Evolutionary conservation across 1,140 invertebrate species (phyloP), one percentile per base, ranked within the genome.

Genomic region (Hyphantria cunea): DNA sequence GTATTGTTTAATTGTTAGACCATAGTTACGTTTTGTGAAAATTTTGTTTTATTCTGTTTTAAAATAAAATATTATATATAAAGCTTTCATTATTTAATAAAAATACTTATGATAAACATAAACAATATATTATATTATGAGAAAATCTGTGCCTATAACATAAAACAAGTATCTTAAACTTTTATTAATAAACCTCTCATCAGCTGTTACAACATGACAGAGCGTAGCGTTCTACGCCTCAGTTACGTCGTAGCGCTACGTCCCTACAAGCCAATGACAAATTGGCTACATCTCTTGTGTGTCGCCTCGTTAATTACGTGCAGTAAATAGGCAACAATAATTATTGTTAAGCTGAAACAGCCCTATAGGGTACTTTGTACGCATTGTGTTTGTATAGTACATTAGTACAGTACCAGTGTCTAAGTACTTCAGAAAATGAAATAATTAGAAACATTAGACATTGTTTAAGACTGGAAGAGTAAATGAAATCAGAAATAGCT

Each of bases 241-340:
- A 12, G 52, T 41, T 55, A 55, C 53, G 63, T 14, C 31, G 37
- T 50, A 60, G 47, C 41, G 44, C 41, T 59, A 59, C 55, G 41
- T 42, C 58, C 31, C 66, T 70, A 63, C 65, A 59, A 68, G 68
- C 69, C 78, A 68, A n/a, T 83, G 82, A 84, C 78, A 86, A 84
- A 83, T 82, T 78, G 76, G 68, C 42, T 68, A 70, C 74, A 76
- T 80, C 80, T 80, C 76, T 48, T 54, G 68, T 75, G 72, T 72
- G 74, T 79, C 75, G 72, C 68, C 63, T 75, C 77, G 79, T 80
- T 80, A 78, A 84, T 80, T 84, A 76, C 72, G 60, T 53, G 34
- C 53, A 47, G 51, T 64, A 64, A 68, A 60, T 68, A 59, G 25
- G 44, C 42, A 62, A 51, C 44, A 41, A 44, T 47, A 41, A 52